Base-by-base conservation (phyloP, 2,113 vertebrate species). In the Vicugna pacos region DNA sequence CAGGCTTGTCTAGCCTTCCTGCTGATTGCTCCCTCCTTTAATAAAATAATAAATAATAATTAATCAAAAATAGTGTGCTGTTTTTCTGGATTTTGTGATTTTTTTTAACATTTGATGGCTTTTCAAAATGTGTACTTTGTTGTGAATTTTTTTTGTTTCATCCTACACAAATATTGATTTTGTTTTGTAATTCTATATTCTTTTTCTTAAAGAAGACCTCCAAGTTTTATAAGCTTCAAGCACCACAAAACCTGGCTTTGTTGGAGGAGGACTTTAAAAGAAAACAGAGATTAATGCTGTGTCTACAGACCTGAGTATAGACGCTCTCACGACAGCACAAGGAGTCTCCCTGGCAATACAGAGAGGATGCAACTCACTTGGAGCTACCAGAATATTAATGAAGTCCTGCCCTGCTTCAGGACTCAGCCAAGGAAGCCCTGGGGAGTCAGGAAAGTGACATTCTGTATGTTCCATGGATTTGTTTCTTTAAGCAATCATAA, bases 401-500 rank as follows among this genome's bases (percentile, higher is more conserved):
- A 8, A 73, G 22, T 86, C 5, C 17, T 86, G 32, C 22, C 24
- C 16, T 80, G 15, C 54, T 58, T 77, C 42, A 80, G 46, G 48
- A 79, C 42, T 84, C 13, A 88, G 35, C 56, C 67, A 80, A 60
- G 22, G 4, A 95, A 97, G n/a, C 52, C 75, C 46, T 50, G 52
- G 52, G 16, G 86, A 84, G 22, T 93, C 52, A 94, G 20, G 73
- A 83, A 87, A 17, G 64, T 70, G 54, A 90, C 38, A 67, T n/a
- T 84, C 19, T 65, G 26, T 48, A 54, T 50, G 26, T 87, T 89
- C n/a, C 60, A 8, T 42, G 30, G 22, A 77, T 83, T 90, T 46
- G 32, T 92, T 96, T 94, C 88, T 82, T 87, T 92, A 92, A n/a
- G 67, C 46, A 50, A 90, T 92, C 58, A 64, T 26, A 92, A 89